Percentiles rank a stretch among this genome's conserved stretches.
Evolutionary conservation across 2,113 vertebrate genomes (phyloP).

Genomic region (Xiphophorus hellerii): DNA sequence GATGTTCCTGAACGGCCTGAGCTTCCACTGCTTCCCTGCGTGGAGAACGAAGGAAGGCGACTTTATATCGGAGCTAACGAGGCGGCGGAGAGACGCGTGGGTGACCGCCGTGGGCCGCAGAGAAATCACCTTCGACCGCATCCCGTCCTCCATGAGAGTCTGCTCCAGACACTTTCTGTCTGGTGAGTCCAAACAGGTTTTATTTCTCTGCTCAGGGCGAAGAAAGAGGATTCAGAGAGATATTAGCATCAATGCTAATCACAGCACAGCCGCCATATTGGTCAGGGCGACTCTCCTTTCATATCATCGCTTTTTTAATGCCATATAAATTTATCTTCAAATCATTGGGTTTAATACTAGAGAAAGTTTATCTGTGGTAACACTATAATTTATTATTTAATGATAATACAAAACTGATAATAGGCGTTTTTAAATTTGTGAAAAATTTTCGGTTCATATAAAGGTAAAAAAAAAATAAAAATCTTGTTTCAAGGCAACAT

Average conservation of each 20-base stretch:
- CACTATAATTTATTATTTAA: too few species aligned
- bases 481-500: too few species aligned
- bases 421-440: too few species aligned
- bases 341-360: too few species aligned
- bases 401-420: too few species aligned
- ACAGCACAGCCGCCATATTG: not conserved
- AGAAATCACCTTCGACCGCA: not conserved
- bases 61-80: not conserved
- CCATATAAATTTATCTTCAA: too few species aligned
- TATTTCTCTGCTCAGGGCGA: not conserved
- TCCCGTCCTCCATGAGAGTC: not conserved
- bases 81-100: not conserved
- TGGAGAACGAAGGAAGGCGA: conserved; percentile 8
- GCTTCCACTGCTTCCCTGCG: conserved; percentile 7
- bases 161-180: conserved; percentile 29
- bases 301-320: too few species aligned
- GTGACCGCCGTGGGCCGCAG: not conserved
- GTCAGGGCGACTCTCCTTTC: not conserved
- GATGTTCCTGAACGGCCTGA: not conserved
- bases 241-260: not conserved
- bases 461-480: too few species aligned
- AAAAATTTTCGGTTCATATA: too few species aligned
- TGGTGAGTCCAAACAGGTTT: not conserved
- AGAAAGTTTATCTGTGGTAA: too few species aligned
- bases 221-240: not conserved